Evolutionary conservation across 2,888 invertebrate genomes (phyloP).

Genomic region (Pseudoips prasinana): DNA sequence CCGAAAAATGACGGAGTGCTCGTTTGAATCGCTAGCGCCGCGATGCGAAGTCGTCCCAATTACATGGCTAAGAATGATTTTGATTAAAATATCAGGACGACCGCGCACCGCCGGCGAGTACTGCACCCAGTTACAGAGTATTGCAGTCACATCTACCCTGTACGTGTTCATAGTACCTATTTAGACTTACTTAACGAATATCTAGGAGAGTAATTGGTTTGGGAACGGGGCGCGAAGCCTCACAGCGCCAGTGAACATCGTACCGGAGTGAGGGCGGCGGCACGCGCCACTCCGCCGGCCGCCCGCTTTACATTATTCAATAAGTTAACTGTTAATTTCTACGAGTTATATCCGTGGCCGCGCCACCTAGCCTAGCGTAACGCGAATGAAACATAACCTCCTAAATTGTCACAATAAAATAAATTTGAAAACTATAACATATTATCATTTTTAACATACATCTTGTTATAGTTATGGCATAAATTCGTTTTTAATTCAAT

Average conservation of each 20-base stretch:
- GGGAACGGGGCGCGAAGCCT: constrained; percentile 51
- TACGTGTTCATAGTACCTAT: constrained; percentile 77
- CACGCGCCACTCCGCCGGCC: too few relatives aligned
- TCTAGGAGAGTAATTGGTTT: constrained; percentile 60
- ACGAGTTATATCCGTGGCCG: constrained; percentile 67
- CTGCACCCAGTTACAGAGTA: constrained; percentile 73
- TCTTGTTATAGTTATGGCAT: constrained; percentile 51
- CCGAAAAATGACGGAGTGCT: constrained; percentile 6
- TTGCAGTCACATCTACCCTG: constrained; percentile 78
- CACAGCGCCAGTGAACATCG: constrained; percentile 56
- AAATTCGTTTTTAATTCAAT: constrained; percentile 76
- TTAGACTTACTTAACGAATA: constrained; percentile 72
- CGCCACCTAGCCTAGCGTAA: constrained; percentile 78
- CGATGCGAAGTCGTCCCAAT: too few relatives aligned
- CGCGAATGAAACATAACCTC: constrained; percentile 72
- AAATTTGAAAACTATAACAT: constrained; percentile 73
- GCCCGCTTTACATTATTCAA: constrained; percentile 40
- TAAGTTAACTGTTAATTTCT: constrained; percentile 41
- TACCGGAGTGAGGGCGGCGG: constrained; percentile 48
- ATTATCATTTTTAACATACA: constrained; percentile 50
- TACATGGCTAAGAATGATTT: too few relatives aligned
- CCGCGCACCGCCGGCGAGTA: too few relatives aligned
- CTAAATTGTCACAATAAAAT: constrained; percentile 75
- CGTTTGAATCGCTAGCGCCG: too few relatives aligned
- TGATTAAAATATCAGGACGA: too few relatives aligned